phyloP scores from a whole-genome alignment of 2,888 invertebrate species.

The Lochmaea capreae region DNA sequence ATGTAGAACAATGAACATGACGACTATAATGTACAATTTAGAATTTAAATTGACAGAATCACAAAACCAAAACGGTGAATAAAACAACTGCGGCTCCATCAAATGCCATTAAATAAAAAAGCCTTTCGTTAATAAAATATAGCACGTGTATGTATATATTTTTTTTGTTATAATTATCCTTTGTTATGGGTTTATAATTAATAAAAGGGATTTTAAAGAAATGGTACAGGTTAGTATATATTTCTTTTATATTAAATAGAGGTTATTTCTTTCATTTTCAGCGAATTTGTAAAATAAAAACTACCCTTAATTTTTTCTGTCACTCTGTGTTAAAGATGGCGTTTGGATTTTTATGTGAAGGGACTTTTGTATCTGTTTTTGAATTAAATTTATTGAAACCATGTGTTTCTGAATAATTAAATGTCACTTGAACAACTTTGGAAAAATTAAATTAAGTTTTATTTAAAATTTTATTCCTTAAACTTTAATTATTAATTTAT shows the following conservation, averaged over 20 bases:
- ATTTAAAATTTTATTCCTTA: too few relatives aligned
- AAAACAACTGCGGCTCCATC: neutral
- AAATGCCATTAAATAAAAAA: slow-evolving; percentile 55
- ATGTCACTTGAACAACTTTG: neutral
- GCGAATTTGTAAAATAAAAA: slow-evolving; percentile 46
- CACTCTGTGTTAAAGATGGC: slow-evolving; percentile 60
- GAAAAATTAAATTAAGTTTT: too few relatives aligned
- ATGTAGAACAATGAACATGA: neutral
- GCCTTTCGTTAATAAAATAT: slow-evolving; percentile 58
- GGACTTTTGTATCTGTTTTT: slow-evolving; percentile 36
- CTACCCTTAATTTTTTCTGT: slow-evolving; percentile 57
- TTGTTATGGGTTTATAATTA: slow-evolving; percentile 58
- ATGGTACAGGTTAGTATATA: slow-evolving; percentile 59
- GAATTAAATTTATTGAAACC: neutral
- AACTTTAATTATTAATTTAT: neutral
- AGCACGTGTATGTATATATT: slow-evolving; percentile 53
- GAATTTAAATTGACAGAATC: neutral
- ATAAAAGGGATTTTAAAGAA: slow-evolving; percentile 43
- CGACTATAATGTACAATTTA: neutral
- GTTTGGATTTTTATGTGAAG: slow-evolving; percentile 60
- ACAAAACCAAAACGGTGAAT: neutral
- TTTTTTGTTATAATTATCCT: slow-evolving; percentile 53
- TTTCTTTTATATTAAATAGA: neutral
- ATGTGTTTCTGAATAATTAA: neutral
- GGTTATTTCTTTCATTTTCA: neutral